Percentiles rank a stretch among this genome's conserved stretches.
Evolutionary conservation across 2,113 vertebrate genomes (phyloP).

Genomic region (Chaetorhynchus papuensis): DNA sequence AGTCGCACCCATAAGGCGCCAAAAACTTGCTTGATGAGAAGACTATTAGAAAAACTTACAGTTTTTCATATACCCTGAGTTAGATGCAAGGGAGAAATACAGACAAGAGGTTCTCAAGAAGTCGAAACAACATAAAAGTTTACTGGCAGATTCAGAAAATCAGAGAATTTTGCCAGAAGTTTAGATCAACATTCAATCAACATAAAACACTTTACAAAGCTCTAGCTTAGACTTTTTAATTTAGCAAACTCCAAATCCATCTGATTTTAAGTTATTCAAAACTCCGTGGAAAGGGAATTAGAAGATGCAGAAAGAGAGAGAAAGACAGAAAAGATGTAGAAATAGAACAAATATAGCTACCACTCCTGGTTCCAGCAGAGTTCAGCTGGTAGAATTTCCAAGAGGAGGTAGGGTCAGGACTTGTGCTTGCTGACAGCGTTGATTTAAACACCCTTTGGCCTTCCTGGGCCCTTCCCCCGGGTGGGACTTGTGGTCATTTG

Average conservation of each 20-base stretch:
- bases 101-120: neutral
- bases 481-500: neutral
- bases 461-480: neutral
- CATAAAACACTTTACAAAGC: neutral
- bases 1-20: neutral
- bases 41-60: neutral
- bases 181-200: neutral
- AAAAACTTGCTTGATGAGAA: neutral
- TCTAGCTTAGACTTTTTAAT: neutral
- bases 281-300: neutral
- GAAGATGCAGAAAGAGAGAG: neutral
- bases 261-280: neutral
- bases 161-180: neutral
- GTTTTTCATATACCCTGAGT: neutral
- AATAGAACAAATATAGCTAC: neutral
- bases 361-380: neutral
- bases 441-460: neutral
- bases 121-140: neutral
- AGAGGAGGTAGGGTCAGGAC: neutral
- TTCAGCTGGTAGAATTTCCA: neutral
- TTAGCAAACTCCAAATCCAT: neutral
- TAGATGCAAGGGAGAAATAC: neutral
- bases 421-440: rapidly evolving
- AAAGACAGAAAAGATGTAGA: neutral
- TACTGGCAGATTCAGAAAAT: neutral